Evolutionary conservation across 2,113 vertebrate species (phyloP).

Genomic region (Uropsilus gracilis): DNA sequence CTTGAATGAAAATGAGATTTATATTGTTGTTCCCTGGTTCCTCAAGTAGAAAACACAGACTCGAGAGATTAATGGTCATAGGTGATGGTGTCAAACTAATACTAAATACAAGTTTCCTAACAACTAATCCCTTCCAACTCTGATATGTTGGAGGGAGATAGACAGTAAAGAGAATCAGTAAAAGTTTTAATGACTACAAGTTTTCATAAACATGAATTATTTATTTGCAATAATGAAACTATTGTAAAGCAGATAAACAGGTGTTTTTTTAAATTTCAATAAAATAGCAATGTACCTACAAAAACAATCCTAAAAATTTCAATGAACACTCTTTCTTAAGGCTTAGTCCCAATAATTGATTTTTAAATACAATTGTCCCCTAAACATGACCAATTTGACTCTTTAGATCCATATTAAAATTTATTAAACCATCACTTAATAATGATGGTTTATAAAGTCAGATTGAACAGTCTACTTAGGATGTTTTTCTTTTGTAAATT

Average conservation of each 20-base stretch:
- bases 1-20: neutral
- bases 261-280: neutral
- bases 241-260: neutral
- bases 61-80: neutral
- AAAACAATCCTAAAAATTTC: too few relatives aligned
- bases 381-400: too few relatives aligned
- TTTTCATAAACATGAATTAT: neutral
- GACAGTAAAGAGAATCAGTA: neutral
- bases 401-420: too few relatives aligned
- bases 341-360: too few relatives aligned
- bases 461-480: too few relatives aligned
- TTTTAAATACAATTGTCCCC: too few relatives aligned
- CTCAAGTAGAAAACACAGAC: neutral
- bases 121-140: neutral
- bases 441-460: too few relatives aligned
- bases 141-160: neutral
- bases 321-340: too few relatives aligned
- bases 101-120: neutral
- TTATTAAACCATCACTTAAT: too few relatives aligned
- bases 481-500: too few relatives aligned
- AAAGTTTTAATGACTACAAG: neutral
- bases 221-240: neutral
- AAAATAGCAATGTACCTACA: too few relatives aligned
- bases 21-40: neutral
- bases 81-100: neutral